Evolutionary conservation across 2,113 vertebrate species (phyloP).

Genomic region (Reinhardtius hippoglossoides): DNA sequence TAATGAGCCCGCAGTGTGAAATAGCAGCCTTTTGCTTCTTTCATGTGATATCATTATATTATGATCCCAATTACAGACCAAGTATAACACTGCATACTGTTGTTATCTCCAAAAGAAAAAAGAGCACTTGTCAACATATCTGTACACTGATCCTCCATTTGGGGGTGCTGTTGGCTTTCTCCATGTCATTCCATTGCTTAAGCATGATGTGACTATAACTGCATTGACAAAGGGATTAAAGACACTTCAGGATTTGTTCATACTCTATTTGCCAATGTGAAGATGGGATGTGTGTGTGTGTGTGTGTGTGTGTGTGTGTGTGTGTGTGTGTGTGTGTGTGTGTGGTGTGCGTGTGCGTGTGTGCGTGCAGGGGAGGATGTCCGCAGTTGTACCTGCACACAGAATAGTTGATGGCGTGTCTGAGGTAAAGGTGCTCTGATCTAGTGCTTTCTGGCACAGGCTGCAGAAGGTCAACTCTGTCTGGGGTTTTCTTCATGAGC

Average conservation of each 20-base stretch:
- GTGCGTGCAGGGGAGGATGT: constrained; percentile 87
- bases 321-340: constrained; percentile 19
- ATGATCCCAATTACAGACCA: background rate
- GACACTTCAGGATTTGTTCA: constrained; percentile 2
- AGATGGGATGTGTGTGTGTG: constrained; percentile 1
- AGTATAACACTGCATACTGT: background rate
- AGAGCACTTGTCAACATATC: background rate
- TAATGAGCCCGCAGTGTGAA: background rate
- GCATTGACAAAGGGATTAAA: constrained; percentile 12
- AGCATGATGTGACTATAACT: constrained; percentile 17
- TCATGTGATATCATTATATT: background rate
- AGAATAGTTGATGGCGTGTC: constrained; percentile 85
- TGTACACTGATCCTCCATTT: constrained; percentile 38
- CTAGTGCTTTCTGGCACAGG: constrained; percentile 62
- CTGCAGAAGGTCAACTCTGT: constrained; percentile 29
- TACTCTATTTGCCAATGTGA: constrained; percentile 6
- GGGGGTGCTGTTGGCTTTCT: constrained; percentile 54
- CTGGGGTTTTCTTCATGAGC: constrained; percentile 46
- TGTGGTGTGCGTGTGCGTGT: background rate
- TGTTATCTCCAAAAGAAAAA: background rate
- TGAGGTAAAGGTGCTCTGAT: constrained; percentile 84
- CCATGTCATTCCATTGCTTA: constrained; percentile 38
- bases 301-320: constrained; percentile 69
- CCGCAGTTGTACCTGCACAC: constrained; percentile 82
- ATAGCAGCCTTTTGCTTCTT: background rate